phyloP scores from a whole-genome alignment of 2,888 invertebrate genomes.

The Heliconius erato region DNA sequence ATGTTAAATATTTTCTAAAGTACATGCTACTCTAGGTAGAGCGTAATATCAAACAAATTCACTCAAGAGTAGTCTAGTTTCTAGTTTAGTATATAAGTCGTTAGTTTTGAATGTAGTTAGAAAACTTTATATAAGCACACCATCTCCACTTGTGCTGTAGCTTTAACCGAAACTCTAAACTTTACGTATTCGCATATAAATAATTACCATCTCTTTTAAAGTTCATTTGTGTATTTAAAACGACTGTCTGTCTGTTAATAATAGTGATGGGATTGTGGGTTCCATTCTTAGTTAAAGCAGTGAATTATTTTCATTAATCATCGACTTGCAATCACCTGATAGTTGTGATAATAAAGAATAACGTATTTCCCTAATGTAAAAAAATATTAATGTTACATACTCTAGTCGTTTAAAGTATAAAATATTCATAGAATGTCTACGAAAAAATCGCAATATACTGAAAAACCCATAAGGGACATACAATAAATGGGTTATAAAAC shows the following conservation, averaged over 20 bases:
- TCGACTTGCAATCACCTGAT: too few species aligned
- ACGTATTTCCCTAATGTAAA: too few species aligned
- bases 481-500: too few species aligned
- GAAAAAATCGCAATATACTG: too few species aligned
- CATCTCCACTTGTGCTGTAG: constrained; percentile 9
- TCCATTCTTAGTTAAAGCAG: neutral
- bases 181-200: constrained; percentile 6
- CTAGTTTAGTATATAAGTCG: constrained; percentile 26
- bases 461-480: too few species aligned
- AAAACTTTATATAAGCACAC: constrained; percentile 23
- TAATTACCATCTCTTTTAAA: neutral
- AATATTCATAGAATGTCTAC: too few species aligned
- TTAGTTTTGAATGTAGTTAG: constrained; percentile 27
- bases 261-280: neutral
- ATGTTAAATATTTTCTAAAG: constrained; percentile 7
- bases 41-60: constrained; percentile 28
- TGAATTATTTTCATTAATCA: neutral
- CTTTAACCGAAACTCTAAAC: constrained; percentile 11
- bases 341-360: too few species aligned
- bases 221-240: neutral
- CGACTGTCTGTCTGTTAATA: neutral
- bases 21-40: neutral
- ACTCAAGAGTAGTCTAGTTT: constrained; percentile 23
- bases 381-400: too few species aligned
- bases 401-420: too few species aligned